phyloP scores from a whole-genome alignment of 2,797 vertebrate genomes.

The Sebastes miniatus region DNA sequence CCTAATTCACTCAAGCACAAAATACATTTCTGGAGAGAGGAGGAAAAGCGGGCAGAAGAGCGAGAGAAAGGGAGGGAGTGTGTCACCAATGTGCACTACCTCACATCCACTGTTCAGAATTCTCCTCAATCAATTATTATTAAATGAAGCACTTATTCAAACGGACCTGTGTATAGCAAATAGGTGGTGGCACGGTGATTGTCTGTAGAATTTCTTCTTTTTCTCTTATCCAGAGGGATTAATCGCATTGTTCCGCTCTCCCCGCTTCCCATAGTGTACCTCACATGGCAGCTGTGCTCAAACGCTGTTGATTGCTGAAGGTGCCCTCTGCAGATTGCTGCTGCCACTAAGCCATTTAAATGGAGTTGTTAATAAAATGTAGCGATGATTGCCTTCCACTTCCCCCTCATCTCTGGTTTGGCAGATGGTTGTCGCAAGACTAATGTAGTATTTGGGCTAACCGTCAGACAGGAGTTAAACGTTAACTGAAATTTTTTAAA shows the following conservation, averaged over 20 bases:
- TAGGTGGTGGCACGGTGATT: constrained; percentile 52
- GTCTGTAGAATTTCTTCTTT: constrained; percentile 64
- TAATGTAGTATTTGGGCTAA: constrained; percentile 45
- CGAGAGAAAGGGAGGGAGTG: constrained; percentile 38
- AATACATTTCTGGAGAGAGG: constrained; percentile 84
- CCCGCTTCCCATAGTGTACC: constrained; percentile 59
- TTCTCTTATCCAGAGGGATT: constrained; percentile 69
- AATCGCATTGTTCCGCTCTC: constrained; percentile 64
- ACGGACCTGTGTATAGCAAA: constrained; percentile 72
- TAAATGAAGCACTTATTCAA: constrained; percentile 77
- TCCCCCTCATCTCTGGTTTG: constrained; percentile 41
- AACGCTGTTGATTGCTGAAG: constrained; percentile 77
- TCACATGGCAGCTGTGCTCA: constrained; percentile 69
- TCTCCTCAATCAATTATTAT: constrained; percentile 73
- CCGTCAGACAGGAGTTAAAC: constrained; percentile 19
- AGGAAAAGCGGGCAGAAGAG: constrained; percentile 45
- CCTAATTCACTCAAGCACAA: constrained; percentile 90
- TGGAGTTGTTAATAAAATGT: constrained; percentile 77
- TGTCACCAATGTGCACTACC: constrained; percentile 42
- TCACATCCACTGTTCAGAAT: constrained; percentile 46
- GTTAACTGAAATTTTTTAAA: not conserved
- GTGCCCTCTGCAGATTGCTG: constrained; percentile 78
- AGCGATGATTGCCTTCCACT: constrained; percentile 72
- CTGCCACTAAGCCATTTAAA: constrained; percentile 74
- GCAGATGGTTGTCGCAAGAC: constrained; percentile 56